Percentiles rank a stretch among this genome's conserved stretches.
phyloP scores from a whole-genome alignment of 2,113 vertebrate genomes.

The Anolis carolinensis region DNA sequence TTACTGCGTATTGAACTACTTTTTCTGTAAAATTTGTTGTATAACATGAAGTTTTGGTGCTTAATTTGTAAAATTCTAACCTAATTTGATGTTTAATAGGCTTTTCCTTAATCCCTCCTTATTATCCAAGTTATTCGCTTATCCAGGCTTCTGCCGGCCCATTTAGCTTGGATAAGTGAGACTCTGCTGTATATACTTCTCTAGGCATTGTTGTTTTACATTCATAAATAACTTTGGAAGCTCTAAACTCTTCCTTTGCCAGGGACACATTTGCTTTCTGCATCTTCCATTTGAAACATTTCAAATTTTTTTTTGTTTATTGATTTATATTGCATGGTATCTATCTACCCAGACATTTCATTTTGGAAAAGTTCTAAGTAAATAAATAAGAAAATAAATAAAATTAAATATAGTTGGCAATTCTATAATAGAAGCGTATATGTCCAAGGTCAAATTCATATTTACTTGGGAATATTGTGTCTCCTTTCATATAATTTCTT shows the following conservation, averaged over 20 bases:
- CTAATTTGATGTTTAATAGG: no score
- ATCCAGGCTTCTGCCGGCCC: no score
- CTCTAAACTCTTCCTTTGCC: not conserved
- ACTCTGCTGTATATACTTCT: not conserved
- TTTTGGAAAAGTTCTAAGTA: not conserved
- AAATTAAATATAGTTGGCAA: not conserved
- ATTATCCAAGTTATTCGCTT: no score
- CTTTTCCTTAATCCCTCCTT: no score
- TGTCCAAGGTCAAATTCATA: not conserved
- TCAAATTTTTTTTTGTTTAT: not conserved
- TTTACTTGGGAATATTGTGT: no score
- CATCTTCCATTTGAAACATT: not conserved
- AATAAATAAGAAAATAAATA: no score
- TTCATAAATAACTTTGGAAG: not conserved
- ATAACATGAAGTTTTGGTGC: no score
- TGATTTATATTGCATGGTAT: not conserved
- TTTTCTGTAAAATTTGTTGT: no score
- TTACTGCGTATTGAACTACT: no score
- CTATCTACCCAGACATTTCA: not conserved
- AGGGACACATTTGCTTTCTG: not conserved
- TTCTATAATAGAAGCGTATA: not conserved
- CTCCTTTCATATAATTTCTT: not conserved
- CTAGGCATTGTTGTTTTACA: not conserved
- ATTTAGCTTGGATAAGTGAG: no score
- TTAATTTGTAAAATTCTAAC: no score